Evolutionary conservation across 1,140 invertebrate genomes (phyloP).

Genomic region (Ceratina calcarata): DNA sequence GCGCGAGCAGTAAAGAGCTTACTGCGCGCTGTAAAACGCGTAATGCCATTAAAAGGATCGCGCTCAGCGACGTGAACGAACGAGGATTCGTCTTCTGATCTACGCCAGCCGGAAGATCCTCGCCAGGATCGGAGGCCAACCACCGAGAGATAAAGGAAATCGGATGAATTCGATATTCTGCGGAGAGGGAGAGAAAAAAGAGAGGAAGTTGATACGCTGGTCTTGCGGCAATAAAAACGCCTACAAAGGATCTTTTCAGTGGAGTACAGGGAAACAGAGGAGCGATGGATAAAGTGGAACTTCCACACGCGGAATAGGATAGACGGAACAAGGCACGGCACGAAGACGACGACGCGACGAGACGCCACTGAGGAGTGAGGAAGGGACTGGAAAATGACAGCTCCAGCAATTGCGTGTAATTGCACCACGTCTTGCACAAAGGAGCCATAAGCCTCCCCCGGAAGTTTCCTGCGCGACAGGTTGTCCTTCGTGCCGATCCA

Average conservation of each 20-base stretch:
- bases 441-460: conserved; percentile 48
- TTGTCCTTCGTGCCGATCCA: conserved; percentile 51
- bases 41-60: conserved; percentile 62
- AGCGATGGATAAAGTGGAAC: conserved; percentile 17
- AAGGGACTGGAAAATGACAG: conserved; percentile 44
- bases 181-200: neutral
- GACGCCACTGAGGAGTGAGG: neutral
- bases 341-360: too few relatives aligned
- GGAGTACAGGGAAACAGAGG: conserved; percentile 28
- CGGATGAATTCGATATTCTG: conserved; percentile 48
- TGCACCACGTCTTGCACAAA: conserved; percentile 50
- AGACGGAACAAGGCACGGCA: conserved; percentile 5
- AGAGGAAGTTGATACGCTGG: conserved; percentile 39
- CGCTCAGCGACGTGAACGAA: conserved; percentile 18
- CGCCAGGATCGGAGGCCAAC: too few relatives aligned
- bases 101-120: too few relatives aligned
- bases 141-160: neutral
- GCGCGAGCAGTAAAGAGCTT: conserved; percentile 52
- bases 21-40: conserved; percentile 51
- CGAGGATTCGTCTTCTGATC: conserved; percentile 33
- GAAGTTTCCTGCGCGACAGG: conserved; percentile 50
- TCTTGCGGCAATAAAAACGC: conserved; percentile 44
- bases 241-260: conserved; percentile 46
- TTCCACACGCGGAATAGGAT: neutral
- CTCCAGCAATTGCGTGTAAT: conserved; percentile 54